Base-by-base conservation (phyloP, 2,888 invertebrate genomes). In the Choristoneura rosaceana region DNA sequence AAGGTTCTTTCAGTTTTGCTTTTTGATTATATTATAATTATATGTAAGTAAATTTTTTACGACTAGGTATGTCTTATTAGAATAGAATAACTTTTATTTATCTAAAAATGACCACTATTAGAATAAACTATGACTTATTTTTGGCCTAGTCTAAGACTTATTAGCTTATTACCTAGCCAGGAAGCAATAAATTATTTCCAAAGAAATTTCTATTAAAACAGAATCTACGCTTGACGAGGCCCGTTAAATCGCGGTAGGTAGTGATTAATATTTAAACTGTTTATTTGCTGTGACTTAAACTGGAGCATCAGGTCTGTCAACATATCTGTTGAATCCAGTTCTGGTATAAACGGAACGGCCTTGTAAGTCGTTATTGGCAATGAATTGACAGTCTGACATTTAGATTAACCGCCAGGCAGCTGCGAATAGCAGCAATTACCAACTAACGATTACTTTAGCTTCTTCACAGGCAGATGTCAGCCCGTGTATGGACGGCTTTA, bases 371-470 rank as follows among this genome's bases (percentile, higher is more conserved):
- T 79, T 80, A 83, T 83, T 83, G 82, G 78, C 85, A 84, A 82
- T 86, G 84, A 88, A 89, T 90, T 88, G 87, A 87, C 88, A 86
- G 87, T 84, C 86, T 93, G 93, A 92, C 93, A 93, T 93, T 93
- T 93, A 91, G 84, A 80, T 81, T 81, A 87, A 88, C 87, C 84
- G 82, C 79, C 76, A 79, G 80, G 82, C 93, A 92, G 92, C 91
- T 93, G 93, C 90, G 82, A 86, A 88, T 84, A 82, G 82, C 81
- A 79, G 85, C 83, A 89, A 87, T 90, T 85, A 83, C 81, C 84
- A 78, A 61, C 62, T 52, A 71, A 68, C 71, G 63, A 86, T 87
- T 87, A 82, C 80, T 77, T 73, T 60, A 60, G 69, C 74, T 81
- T 78, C 82, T 85, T 84, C 83, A 82, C 78, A 74, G 82, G 92